Evolutionary conservation across 2,113 vertebrate species (phyloP).

Genomic region (Nestor notabilis): DNA sequence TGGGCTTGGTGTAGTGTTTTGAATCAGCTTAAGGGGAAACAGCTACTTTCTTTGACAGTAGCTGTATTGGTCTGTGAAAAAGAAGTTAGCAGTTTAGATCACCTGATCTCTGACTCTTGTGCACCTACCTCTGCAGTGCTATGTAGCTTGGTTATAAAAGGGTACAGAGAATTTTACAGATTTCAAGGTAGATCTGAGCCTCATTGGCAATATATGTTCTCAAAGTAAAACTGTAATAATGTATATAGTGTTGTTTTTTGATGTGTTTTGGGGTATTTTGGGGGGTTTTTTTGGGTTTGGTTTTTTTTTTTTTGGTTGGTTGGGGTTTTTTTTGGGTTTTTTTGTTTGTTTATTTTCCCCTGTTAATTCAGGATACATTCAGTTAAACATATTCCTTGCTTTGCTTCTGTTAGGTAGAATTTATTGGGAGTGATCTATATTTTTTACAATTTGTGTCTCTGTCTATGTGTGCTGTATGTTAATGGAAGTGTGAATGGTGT

Average conservation of each 20-base stretch:
- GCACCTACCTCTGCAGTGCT: background rate
- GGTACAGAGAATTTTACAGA: background rate
- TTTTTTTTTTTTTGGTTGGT: background rate
- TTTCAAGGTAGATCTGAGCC: background rate
- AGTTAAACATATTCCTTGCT: background rate
- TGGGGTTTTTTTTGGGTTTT: too few relatives aligned
- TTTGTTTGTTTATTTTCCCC: background rate
- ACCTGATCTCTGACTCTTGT: background rate
- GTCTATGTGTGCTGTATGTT: accelerated
- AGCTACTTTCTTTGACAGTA: background rate
- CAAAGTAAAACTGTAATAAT: background rate
- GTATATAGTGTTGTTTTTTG: background rate
- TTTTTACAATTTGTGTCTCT: background rate
- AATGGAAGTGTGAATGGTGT: background rate
- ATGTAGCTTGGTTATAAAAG: background rate
- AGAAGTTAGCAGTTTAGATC: background rate
- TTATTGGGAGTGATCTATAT: background rate
- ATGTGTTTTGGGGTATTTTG: background rate
- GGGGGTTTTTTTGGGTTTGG: too few relatives aligned
- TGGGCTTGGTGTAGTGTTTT: background rate
- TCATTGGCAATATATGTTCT: background rate
- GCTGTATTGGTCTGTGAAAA: background rate
- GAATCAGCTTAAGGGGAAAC: background rate
- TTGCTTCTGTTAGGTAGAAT: background rate
- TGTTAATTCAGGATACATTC: background rate